These are phyloP conservation scores for Acipenser ruthenus DNA, from an alignment of 2,797 vertebrate species.

Conservation along the genomic window DNA sequence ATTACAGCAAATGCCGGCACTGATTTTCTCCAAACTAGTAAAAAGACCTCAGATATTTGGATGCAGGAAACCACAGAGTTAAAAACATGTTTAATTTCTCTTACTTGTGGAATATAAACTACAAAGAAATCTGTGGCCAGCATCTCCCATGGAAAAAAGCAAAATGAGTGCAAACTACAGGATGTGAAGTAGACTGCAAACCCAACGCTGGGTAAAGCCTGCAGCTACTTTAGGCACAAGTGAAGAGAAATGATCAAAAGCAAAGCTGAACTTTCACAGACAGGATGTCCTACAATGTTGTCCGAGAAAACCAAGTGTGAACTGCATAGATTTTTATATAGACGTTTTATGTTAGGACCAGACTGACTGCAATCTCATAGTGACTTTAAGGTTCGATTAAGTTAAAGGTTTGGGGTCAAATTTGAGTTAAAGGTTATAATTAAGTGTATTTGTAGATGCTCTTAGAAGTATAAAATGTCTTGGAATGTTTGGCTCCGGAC, in stretches of 20 bases:
- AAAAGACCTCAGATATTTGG: slow-evolving; percentile 51
- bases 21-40: slow-evolving; percentile 38
- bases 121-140: slow-evolving; percentile 61
- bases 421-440: no score
- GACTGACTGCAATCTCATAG: not conserved
- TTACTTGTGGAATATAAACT: slow-evolving; percentile 58
- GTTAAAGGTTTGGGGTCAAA: no score
- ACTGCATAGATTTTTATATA: not conserved
- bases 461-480: no score
- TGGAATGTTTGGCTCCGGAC: no score
- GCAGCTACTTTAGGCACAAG: slow-evolving; percentile 18
- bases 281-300: no score
- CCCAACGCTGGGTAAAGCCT: slow-evolving; percentile 24
- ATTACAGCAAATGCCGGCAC: no score
- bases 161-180: slow-evolving; percentile 54
- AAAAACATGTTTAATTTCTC: slow-evolving; percentile 50
- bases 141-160: slow-evolving; percentile 56
- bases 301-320: not conserved
- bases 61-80: slow-evolving; percentile 54
- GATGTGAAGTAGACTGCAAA: slow-evolving; percentile 48
- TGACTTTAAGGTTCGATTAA: no score
- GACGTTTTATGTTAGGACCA: slow-evolving; percentile 2
- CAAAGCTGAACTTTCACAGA: not conserved
- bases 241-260: not conserved
- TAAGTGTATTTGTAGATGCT: no score